These are phyloP conservation scores for Eolophus roseicapilla DNA, from an alignment of 2,113 vertebrate genomes.

Conservation along the genomic window DNA sequence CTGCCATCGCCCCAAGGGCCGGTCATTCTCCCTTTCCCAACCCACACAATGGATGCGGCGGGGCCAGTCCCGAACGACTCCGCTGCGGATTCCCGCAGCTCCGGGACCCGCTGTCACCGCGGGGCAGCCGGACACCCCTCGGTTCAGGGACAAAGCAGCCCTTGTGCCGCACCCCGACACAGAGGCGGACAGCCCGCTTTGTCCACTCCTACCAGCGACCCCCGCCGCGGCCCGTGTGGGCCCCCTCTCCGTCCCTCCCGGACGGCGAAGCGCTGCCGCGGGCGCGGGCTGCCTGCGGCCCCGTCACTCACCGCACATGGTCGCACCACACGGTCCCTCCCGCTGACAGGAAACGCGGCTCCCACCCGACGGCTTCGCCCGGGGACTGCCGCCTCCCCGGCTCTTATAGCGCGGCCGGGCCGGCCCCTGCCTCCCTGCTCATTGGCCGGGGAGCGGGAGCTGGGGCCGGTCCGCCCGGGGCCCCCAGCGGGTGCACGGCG, in stretches of 20 bases:
- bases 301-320: slow-evolving; percentile 67
- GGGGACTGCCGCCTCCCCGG: not conserved
- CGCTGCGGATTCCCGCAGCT: not conserved
- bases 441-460: not conserved
- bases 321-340: not conserved
- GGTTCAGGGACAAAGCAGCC: not conserved
- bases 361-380: not conserved
- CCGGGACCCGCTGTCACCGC: not conserved
- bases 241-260: not conserved
- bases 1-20: not conserved
- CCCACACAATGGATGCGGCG: not conserved
- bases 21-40: not conserved
- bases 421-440: not conserved
- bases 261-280: not conserved
- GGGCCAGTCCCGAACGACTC: not conserved
- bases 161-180: not conserved
- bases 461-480: not conserved
- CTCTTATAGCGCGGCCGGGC: slow-evolving; percentile 25
- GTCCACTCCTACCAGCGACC: not conserved
- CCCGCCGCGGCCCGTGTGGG: not conserved
- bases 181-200: not conserved
- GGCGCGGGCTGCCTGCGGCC: not conserved
- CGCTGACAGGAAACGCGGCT: not conserved
- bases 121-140: not conserved
- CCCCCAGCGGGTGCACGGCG: not conserved